Evolutionary conservation across 2,797 vertebrate genomes (phyloP).

Genomic region (Propithecus perrieri): DNA sequence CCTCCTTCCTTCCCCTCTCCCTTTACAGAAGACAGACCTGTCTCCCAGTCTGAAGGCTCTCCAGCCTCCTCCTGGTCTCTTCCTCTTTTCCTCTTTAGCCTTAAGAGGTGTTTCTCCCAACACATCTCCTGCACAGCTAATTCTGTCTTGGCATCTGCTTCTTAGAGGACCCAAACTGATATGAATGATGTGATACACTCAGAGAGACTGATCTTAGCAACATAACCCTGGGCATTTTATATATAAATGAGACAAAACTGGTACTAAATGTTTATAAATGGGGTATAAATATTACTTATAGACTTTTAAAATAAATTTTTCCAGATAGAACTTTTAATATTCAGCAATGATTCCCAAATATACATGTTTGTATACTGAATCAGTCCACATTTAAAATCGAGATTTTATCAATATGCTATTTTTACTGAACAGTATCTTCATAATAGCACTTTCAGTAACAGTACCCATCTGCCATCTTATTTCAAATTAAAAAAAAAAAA

Average conservation of each 20-base stretch:
- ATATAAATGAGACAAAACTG: not conserved
- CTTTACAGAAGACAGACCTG: not conserved
- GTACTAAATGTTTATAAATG: not conserved
- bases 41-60: not conserved
- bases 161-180: not conserved
- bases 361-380: not conserved
- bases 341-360: not conserved
- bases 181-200: not conserved
- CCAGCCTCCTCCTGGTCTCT: not conserved
- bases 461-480: conserved; percentile 16
- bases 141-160: conserved; percentile 1
- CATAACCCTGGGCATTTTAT: not conserved
- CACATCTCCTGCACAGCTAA: not conserved
- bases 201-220: conserved; percentile 35
- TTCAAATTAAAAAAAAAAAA: not conserved
- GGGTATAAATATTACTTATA: not conserved
- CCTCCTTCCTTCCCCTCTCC: not conserved
- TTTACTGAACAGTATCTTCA: conserved; percentile 10
- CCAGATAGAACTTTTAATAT: not conserved
- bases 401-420: conserved; percentile 5
- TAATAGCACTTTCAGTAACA: not conserved
- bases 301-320: conserved; percentile 31
- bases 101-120: not conserved
- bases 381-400: conserved; percentile 28
- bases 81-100: not conserved